Base-by-base conservation (phyloP, 2,113 vertebrate species). In the Colistium nudipinnis region DNA sequence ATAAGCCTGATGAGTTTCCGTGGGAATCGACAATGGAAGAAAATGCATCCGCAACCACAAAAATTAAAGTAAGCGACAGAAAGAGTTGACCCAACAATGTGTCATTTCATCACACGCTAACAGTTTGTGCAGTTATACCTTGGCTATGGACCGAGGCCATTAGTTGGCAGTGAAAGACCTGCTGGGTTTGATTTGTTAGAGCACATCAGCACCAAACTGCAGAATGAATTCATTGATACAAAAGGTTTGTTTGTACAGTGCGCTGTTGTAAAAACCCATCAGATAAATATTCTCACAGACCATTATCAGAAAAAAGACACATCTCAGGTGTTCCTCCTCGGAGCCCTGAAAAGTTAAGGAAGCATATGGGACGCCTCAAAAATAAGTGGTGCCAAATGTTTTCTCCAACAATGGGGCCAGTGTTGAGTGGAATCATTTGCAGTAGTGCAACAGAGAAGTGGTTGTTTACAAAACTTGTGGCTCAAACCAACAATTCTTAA, bases 341-440 rank as follows among this genome's bases (percentile, higher is more conserved):
- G 47, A 59, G 57, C 71, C 66, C 51, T 43, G 66, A 54, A 62
- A 36, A 45, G 13, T 68, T 60, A 6, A 72, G 59, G 44, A 83
- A 72, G 45, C 83, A 83, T 77, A 66, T 82, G 81, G 74, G 69
- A 87, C 43, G 47, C 41, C 59, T 88, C 67, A 80, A 55, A 77
- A 69, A 74, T 90, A 92, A 93, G 67, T 90, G 86, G 51, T 81
- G 78, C 87, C 92, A 93, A 91, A 93, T 91, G 90, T 87, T 77
- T 81, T 61, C 54, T 57, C 20, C 45, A 92, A 91, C 89, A 92
- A 90, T 90, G 87, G 30, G 85, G 65, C 86, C 89, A 89, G 74
- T 93, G 87, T 91, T 87, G 38, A 75, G 74, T 41, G 3, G 66
- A 81, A 57, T 73, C 59, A 63, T 74, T 81, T 66, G 59, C 72